Conservation (phyloP, 2,113 vertebrate species). For the Lonchura striata region DNA sequence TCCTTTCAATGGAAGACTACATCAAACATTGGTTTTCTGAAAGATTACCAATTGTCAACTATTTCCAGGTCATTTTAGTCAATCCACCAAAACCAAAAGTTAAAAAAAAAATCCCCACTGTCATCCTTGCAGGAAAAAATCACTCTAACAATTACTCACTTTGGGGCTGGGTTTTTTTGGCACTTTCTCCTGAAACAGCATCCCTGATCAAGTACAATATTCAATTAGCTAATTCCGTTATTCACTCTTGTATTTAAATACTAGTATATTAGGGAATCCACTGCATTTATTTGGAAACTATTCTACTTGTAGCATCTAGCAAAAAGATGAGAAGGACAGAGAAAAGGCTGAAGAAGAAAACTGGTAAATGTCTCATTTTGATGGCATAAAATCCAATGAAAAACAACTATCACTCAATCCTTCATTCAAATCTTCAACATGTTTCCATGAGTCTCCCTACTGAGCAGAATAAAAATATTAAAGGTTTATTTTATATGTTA, state of each 20-base stretch:
- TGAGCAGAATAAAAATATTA: neutral
- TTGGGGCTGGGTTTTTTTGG: neutral
- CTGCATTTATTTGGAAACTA: neutral
- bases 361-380: neutral
- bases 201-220: neutral
- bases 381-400: neutral
- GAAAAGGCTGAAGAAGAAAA: neutral
- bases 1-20: neutral
- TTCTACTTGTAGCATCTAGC: neutral
- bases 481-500: neutral
- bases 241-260: neutral
- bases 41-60: neutral
- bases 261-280: neutral
- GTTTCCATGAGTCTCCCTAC: neutral
- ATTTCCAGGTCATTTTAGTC: neutral
- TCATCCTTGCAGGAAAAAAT: neutral
- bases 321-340: neutral
- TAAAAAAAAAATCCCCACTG: neutral
- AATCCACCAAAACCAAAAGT: neutral
- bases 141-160: neutral
- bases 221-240: neutral
- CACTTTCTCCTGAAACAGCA: neutral
- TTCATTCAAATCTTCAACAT: neutral
- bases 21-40: neutral
- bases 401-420: neutral